Percentiles rank a stretch among this genome's conserved stretches.
phyloP scores from a whole-genome alignment of 2,113 vertebrate species.

The Dendrocopos noguchii region DNA sequence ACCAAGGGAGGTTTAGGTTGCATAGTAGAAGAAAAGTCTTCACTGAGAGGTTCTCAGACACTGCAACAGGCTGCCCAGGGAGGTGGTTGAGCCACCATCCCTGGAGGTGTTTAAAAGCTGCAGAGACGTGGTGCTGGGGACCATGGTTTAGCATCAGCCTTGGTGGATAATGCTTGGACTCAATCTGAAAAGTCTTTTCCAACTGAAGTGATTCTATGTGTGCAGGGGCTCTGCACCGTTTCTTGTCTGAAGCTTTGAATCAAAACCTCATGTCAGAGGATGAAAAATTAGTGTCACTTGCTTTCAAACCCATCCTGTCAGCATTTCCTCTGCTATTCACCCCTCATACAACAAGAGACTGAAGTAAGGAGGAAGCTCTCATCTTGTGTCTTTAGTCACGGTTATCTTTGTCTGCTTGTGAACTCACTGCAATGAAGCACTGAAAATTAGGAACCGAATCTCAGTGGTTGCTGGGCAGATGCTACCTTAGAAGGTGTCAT shows the following conservation, averaged over 20 bases:
- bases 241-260: neutral
- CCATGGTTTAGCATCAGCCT: too few relatives aligned
- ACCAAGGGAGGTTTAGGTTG: too few relatives aligned
- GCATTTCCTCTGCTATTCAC: neutral
- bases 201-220: neutral
- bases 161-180: too few relatives aligned
- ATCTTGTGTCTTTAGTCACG: neutral
- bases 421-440: neutral
- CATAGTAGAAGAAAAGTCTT: too few relatives aligned
- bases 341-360: fast-evolving
- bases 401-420: neutral
- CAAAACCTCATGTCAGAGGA: neutral
- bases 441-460: neutral
- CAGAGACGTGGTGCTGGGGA: too few relatives aligned
- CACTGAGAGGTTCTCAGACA: too few relatives aligned
- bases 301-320: neutral
- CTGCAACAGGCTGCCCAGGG: too few relatives aligned
- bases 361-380: neutral
- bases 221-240: neutral
- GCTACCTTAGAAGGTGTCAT: neutral
- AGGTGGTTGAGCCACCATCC: too few relatives aligned
- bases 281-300: neutral
- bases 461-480: neutral
- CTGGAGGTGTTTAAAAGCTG: too few relatives aligned
- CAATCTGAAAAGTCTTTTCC: too few relatives aligned